Base-by-base conservation (phyloP, 2,888 invertebrate species). In the Ophion obscuratus region DNA sequence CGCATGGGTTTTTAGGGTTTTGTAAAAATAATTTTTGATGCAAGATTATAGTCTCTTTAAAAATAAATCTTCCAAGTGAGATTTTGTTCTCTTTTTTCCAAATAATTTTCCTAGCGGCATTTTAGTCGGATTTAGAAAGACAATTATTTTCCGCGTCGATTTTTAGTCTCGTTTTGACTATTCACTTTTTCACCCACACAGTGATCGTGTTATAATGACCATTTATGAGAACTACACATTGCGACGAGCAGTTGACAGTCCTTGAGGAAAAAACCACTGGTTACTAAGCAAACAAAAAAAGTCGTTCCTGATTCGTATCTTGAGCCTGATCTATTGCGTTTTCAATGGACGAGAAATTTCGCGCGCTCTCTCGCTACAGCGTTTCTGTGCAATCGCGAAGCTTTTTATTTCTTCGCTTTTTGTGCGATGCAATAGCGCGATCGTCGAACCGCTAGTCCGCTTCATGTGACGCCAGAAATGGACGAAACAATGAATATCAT, bases 271-370 rank as follows among this genome's bases (percentile, higher is more conserved):
- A 36, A n/a, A 75, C 40, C 11, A 31, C 59, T 27, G 14, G 44
- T 62, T 57, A 40, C 62, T 62, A 44, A 75, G 64, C 67, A 44
- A 20, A 77, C 14, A 27, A 74, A 64, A 68, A 76, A 80, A 68
- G n/a, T 44, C 53, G 17, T 53, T 53, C 53, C 53, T 14, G 53
- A 24, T 61, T 20, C 61, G 61, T 24, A 61, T 24, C 20, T 61
- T 1, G 6, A 61, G 61, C 24, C 24, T 24, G 61, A 61, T 20
- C 17, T 31, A 66, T 31, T 2, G 61, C 9, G 20, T 24, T 61
- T 61, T 61, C 61, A 61, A 20, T 61, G 20, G 24, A 20, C 61
- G 20, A 20, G 20, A 61, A 61, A 24, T 61, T 24, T 24, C n/a
- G 61, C 61, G 4, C 61, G 61, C 24, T 61, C 61, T 17, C 9